Base-by-base conservation (phyloP, 1,140 invertebrate species). In the Oreohelix idahoensis region DNA sequence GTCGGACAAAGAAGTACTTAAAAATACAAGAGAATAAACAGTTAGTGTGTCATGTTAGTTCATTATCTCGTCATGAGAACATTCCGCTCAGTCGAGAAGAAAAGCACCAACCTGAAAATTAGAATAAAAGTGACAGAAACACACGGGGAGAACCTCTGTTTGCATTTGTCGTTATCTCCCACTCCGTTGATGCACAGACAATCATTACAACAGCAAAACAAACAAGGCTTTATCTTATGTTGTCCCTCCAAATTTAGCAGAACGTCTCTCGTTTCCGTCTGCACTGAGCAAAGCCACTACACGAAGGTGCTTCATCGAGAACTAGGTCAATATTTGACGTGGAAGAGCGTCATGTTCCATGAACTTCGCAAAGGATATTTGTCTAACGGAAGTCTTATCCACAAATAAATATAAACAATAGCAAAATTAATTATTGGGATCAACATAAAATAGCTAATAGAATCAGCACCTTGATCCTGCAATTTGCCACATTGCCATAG, bases 391-490 rank as follows among this genome's bases (percentile, higher is more conserved):
- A 69, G 77, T 79, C 53, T 79, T 69, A 38, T 42, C 77, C 77
- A 69, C 77, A 79, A 69, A 79, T 29, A 66, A 79, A 79, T 69
- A 79, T 45, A 79, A 13, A 63, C 53, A 66, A 39, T 39, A 36
- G 51, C 5, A 8, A 79, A 69, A 79, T 79, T 79, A 79, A 79
- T 66, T 66, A 53, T 45, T n/a, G 77, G 36, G 36, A 66, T 69
- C 36, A 66, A 79, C 58, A 79, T 11, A 39, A 26, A 69, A 69
- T 69, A 2, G 53, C 32, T 23, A 38, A 39, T 78, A 58, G n/a
- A 74, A 39, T 4, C 42, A 49, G 29, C 36, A 32, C 20, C 10
- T 39, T 29, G 71, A 23, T 15, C 20, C 5, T 66, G 63, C 20
- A 66, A 66, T 38, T 42, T 45, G 38, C n/a, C 38, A 29, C 38